phyloP scores from a whole-genome alignment of 2,113 vertebrate genomes.

The Pseudorasbora parva region DNA sequence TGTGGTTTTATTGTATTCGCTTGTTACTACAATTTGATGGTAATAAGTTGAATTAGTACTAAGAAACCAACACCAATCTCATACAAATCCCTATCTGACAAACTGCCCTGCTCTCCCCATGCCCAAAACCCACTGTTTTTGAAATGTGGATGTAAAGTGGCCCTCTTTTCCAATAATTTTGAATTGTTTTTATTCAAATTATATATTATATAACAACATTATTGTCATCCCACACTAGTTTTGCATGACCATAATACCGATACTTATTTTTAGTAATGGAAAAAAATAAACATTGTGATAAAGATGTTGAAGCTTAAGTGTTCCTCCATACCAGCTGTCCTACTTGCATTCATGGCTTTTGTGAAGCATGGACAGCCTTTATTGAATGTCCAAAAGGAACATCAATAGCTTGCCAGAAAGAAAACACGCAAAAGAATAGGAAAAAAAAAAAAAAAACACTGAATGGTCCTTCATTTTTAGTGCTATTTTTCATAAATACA shows the following conservation, averaged over 20 bases:
- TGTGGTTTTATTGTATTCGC: not conserved
- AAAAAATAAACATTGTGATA: not conserved
- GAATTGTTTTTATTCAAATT: too few species aligned
- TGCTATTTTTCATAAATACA: not conserved
- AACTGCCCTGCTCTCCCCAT: not conserved
- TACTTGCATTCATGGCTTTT: conserved; percentile 8
- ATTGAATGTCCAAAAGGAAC: not conserved
- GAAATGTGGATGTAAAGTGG: too few species aligned
- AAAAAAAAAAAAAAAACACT: too few species aligned
- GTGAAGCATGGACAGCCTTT: not conserved
- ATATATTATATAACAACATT: too few species aligned
- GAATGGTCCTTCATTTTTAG: not conserved
- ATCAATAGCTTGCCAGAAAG: not conserved
- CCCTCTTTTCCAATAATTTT: too few species aligned
- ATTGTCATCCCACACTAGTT: not conserved
- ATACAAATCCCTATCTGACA: not conserved
- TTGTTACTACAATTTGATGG: not conserved
- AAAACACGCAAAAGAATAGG: not conserved
- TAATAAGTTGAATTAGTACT: not conserved
- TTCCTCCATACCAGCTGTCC: conserved; percentile 8
- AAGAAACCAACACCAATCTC: not conserved
- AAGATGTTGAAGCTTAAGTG: conserved; percentile 16
- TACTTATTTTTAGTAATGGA: conserved; percentile 10
- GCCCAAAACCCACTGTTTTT: too few species aligned
- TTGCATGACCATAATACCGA: not conserved